phyloP scores from a whole-genome alignment of 2,797 vertebrate species.

The Borostomias antarcticus region DNA sequence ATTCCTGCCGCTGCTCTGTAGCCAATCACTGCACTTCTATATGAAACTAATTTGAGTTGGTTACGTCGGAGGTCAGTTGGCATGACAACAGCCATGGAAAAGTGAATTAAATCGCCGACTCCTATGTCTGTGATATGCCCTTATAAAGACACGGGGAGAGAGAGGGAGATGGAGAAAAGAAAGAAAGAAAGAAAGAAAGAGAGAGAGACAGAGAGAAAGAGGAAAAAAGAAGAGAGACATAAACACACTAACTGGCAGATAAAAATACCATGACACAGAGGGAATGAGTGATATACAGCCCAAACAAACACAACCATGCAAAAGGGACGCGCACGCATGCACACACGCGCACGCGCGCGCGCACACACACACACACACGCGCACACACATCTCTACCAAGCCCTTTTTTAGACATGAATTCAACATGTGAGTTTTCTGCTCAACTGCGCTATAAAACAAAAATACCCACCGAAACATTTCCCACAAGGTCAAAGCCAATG shows the following conservation, averaged over 20 bases:
- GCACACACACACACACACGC: no score
- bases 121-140: background rate
- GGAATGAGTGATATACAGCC: no score
- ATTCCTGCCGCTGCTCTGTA: background rate
- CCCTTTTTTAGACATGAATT: no score
- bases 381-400: no score
- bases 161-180: background rate
- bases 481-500: no score
- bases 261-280: no score
- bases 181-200: background rate
- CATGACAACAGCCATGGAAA: constrained; percentile 5
- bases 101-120: background rate
- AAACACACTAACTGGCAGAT: constrained; percentile 6
- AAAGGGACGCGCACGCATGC: no score
- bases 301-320: no score
- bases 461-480: no score
- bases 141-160: constrained; percentile 9
- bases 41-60: background rate
- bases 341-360: no score
- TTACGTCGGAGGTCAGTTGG: background rate
- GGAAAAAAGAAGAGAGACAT: background rate
- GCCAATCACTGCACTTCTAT: background rate
- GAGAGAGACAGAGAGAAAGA: background rate
- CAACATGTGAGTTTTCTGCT: no score
- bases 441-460: no score